These are phyloP conservation scores for Rousettus leschenaultii DNA, from an alignment of 2,113 vertebrate genomes.

Conservation along the genomic window DNA sequence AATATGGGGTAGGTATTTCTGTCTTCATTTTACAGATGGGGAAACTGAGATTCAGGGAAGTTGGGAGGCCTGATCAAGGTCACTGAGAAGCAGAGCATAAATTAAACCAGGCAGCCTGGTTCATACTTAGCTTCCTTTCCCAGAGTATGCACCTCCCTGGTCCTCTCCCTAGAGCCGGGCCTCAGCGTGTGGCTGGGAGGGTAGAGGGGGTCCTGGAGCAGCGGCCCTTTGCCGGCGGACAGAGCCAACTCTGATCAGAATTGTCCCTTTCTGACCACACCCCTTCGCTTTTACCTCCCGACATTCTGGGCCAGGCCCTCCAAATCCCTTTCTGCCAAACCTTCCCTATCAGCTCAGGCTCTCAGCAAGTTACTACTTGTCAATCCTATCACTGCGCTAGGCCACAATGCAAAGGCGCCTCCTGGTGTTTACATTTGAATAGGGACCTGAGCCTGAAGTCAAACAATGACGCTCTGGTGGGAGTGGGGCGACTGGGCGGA, in stretches of 20 bases:
- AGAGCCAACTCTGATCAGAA: background rate
- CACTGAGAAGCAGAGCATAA: background rate
- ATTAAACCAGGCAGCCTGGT: background rate
- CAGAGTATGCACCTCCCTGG: background rate
- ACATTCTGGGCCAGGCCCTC: too few species aligned
- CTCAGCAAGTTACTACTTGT: background rate
- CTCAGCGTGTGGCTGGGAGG: background rate
- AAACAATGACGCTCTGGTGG: background rate
- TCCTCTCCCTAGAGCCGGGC: background rate
- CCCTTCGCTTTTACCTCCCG: background rate
- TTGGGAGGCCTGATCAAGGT: background rate
- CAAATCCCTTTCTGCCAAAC: background rate
- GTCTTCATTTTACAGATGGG: background rate
- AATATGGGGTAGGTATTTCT: background rate
- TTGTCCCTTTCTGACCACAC: background rate
- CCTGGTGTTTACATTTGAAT: constrained; percentile 72
- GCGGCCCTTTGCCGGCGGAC: background rate
- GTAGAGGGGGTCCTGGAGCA: background rate
- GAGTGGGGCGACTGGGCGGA: background rate
- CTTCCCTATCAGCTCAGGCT: accelerated
- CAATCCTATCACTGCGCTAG: background rate
- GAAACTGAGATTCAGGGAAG: background rate
- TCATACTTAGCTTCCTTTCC: background rate
- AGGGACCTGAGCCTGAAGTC: background rate
- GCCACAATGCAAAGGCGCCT: constrained; percentile 71